Base-by-base conservation (phyloP, 2,797 vertebrate genomes). In the Chaunax sp. region DNA sequence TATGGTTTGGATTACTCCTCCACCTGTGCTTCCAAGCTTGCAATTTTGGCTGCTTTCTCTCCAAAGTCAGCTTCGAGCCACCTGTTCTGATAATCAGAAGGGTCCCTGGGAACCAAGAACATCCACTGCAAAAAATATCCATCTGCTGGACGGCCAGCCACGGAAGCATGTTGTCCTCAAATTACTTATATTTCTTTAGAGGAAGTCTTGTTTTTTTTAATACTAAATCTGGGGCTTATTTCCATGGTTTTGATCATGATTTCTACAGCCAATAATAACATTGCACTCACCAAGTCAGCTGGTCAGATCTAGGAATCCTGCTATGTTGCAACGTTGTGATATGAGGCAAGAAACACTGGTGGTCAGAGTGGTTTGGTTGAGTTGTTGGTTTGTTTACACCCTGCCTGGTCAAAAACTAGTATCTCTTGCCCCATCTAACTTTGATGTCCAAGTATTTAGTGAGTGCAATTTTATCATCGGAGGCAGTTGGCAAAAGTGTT, bases 1-100 rank as follows among this genome's bases (percentile, higher is more conserved):
- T 49, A 62, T 59, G 75, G 80, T 72, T 83, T 75, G 67, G 69
- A 70, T 90, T 90, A 77, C 81, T 77, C 26, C 26, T 46, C 62
- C 80, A 80, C 70, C 81, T 82, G 72, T 68, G 74, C 75, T 83
- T 80, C 50, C 81, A 80, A 72, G 75, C 75, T 40, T 55, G 57
- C 44, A 33, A 22, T 76, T 80, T 73, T 73, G 49, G 43, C 75
- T 87, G 89, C 84, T 80, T 63, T 77, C 63, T 44, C n/a, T 91
- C 88, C 83, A 90, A 84, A 82, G 82, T 86, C 83, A 75, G 70
- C 85, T 65, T 79, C 44, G 25, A 18, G 57, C 88, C 91, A 92
- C 92, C 91, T 92, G 92, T 92, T 90, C 46, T 64, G 69, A 75
- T 75, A 71, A 75, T 58, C 61, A 45, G 14, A 61, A 77, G 55